phyloP scores from a whole-genome alignment of 2,797 vertebrate species.

The Scleropages formosus region DNA sequence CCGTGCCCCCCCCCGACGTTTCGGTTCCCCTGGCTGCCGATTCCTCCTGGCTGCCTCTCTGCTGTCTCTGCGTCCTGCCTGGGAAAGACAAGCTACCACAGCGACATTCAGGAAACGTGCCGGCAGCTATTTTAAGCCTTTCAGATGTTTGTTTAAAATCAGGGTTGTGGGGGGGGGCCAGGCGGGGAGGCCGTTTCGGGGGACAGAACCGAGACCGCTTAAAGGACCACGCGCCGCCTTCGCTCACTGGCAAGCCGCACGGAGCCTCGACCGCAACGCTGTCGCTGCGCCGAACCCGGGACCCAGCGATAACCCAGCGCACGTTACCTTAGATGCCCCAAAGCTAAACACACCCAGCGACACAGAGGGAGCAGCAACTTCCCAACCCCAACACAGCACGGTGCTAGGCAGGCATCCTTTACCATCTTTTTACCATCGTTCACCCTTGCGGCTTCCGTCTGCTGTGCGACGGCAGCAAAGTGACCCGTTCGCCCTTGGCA shows the following conservation, averaged over 20 bases:
- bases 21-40: slow-evolving; percentile 45
- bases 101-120: slow-evolving; percentile 63
- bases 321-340: too few species aligned
- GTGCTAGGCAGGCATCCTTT: neutral
- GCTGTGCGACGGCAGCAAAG: too few species aligned
- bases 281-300: neutral
- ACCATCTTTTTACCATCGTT: too few species aligned
- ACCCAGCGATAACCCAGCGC: too few species aligned
- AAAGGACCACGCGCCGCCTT: neutral
- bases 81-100: slow-evolving; percentile 54
- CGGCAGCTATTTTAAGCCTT: slow-evolving; percentile 57
- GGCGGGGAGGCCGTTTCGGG: neutral
- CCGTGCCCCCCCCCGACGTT: slow-evolving; percentile 37
- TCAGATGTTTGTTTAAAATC: slow-evolving; percentile 61
- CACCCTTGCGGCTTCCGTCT: too few species aligned
- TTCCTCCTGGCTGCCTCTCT: slow-evolving; percentile 41
- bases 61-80: slow-evolving; percentile 43
- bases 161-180: slow-evolving; percentile 13
- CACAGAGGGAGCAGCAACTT: too few species aligned
- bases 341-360: too few species aligned
- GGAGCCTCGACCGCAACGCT: neutral
- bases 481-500: slow-evolving; percentile 32
- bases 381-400: too few species aligned
- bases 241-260: neutral
- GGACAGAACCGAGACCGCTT: neutral